phyloP scores from a whole-genome alignment of 2,797 vertebrate genomes.

The Sylvia borin region DNA sequence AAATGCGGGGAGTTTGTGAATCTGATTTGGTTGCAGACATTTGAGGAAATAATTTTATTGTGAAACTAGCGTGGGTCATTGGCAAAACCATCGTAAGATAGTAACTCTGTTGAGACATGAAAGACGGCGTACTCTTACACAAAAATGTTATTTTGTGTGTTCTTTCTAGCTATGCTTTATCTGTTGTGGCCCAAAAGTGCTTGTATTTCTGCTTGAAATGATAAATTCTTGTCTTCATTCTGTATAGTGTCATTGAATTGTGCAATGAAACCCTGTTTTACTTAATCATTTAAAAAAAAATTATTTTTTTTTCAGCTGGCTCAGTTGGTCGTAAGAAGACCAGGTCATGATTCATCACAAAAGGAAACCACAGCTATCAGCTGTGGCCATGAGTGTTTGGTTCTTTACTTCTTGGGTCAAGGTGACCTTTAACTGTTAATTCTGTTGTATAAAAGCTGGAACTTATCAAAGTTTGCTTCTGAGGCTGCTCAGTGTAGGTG shows the following conservation, averaged over 20 bases:
- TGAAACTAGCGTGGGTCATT: background rate
- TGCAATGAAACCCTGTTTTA: background rate
- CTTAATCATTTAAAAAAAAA: too few species aligned
- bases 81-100: background rate
- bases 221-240: background rate
- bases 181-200: background rate
- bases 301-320: too few species aligned
- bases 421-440: background rate
- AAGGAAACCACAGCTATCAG: background rate
- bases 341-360: background rate
- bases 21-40: background rate
- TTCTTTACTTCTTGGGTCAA: background rate
- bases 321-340: background rate
- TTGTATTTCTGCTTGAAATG: background rate
- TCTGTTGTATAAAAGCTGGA: background rate
- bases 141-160: background rate
- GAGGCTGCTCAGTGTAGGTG: background rate
- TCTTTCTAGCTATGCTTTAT: background rate
- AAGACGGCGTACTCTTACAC: background rate
- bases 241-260: background rate
- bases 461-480: background rate
- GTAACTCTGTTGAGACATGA: background rate
- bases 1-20: background rate
- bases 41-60: background rate
- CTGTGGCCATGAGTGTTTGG: background rate